Conservation (phyloP, 2,797 vertebrate genomes). For the Sebastes matsubarae region DNA sequence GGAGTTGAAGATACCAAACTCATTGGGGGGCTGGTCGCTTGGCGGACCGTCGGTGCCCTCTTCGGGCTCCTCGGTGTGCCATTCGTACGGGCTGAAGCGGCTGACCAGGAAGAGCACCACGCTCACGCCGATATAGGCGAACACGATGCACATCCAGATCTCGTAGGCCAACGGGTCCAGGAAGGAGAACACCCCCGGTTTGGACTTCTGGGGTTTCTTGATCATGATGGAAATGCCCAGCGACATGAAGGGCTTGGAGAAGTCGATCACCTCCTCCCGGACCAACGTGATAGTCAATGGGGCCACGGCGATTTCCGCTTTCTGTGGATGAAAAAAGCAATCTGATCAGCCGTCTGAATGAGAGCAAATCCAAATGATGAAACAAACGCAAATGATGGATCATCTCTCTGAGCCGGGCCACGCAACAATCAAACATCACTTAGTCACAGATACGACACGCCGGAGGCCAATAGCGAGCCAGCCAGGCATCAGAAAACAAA, state of each 20-base stretch:
- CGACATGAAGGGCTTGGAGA: slow-evolving; percentile 98
- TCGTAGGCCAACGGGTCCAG: slow-evolving; percentile 96
- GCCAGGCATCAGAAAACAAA: slow-evolving; percentile 26
- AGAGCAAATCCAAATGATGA: slow-evolving; percentile 27
- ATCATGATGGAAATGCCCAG: slow-evolving; percentile 98
- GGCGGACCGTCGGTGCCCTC: slow-evolving; percentile 93
- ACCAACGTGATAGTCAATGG: slow-evolving; percentile 97
- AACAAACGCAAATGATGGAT: slow-evolving; percentile 49
- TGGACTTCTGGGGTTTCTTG: slow-evolving; percentile 97
- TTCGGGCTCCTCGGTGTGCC: slow-evolving; percentile 97
- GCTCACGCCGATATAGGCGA: slow-evolving; percentile 97
- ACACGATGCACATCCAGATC: slow-evolving; percentile 99
- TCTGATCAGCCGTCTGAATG: slow-evolving; percentile 30
- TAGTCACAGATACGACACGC: slow-evolving; percentile 44
- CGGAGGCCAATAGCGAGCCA: slow-evolving; percentile 11
- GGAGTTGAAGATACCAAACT: slow-evolving; percentile 98
- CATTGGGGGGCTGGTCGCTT: slow-evolving; percentile 96
- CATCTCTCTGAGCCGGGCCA: slow-evolving; percentile 31
- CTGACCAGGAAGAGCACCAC: slow-evolving; percentile 98
- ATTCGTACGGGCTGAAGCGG: slow-evolving; percentile 96
- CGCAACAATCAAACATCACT: slow-evolving; percentile 47
- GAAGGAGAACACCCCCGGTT: slow-evolving; percentile 97
- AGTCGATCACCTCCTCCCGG: slow-evolving; percentile 97
- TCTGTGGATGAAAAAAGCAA: slow-evolving; percentile 76
- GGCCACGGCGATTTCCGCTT: slow-evolving; percentile 97